Conservation (phyloP, 2,113 vertebrate genomes). For the Callaeas wilsoni region DNA sequence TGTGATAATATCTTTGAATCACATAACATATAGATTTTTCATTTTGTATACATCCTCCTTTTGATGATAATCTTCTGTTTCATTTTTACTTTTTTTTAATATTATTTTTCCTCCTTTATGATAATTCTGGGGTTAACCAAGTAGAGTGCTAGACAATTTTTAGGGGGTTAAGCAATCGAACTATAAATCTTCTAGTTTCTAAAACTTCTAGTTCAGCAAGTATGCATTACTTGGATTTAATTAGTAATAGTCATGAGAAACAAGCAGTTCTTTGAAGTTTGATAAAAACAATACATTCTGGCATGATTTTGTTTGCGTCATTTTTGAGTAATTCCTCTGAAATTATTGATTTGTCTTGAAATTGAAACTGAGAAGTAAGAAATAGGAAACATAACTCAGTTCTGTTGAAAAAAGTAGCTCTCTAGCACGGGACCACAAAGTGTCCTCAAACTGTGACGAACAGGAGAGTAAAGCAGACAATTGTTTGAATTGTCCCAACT, state of each 20-base stretch:
- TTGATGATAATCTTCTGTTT: background rate
- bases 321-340: background rate
- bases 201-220: background rate
- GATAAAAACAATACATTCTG: background rate
- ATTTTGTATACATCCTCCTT: background rate
- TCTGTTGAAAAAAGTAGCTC: background rate
- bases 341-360: background rate
- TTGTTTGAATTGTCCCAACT: background rate
- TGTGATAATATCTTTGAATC: background rate
- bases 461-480: background rate
- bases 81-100: background rate
- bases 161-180: background rate
- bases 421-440: background rate
- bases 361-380: background rate
- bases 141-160: background rate
- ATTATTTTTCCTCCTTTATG: background rate
- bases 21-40: background rate
- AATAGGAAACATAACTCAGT: background rate
- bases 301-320: background rate
- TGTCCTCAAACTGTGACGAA: background rate
- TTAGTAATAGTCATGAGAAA: background rate
- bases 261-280: background rate
- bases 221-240: background rate
- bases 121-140: background rate
- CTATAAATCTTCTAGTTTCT: background rate